phyloP scores from a whole-genome alignment of 2,113 vertebrate genomes.

The Parus major region DNA sequence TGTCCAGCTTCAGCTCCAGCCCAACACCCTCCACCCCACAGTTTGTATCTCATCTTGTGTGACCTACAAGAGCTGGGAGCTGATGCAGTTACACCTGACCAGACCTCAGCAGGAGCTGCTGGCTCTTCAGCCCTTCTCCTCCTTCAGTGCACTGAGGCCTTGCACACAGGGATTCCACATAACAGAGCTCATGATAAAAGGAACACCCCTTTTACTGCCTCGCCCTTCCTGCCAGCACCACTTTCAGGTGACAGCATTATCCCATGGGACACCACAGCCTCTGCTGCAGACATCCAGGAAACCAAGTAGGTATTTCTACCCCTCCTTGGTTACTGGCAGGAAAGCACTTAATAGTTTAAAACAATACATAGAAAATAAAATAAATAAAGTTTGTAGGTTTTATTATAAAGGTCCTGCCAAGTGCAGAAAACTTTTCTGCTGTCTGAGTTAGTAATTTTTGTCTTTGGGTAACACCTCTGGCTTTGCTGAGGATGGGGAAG shows the following conservation, averaged over 20 bases:
- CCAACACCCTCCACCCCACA: background rate
- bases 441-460: background rate
- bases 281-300: background rate
- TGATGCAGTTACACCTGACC: background rate
- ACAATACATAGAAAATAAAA: background rate
- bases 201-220: background rate
- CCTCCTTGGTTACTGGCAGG: background rate
- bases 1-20: background rate
- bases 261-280: fast-evolving
- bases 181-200: background rate
- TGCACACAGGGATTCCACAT: background rate
- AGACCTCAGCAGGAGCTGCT: background rate
- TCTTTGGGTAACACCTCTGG: background rate
- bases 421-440: background rate
- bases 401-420: background rate
- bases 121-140: background rate
- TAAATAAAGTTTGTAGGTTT: background rate
- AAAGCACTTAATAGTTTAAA: background rate
- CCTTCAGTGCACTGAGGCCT: background rate
- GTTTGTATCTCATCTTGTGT: background rate
- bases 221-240: background rate
- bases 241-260: background rate
- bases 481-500: background rate
- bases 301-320: background rate
- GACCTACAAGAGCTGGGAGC: background rate